A percentile compares a stretch with the other conserved stretches of the same genome.
Conservation (phyloP, 2,888 invertebrate species). For the Mylabris sibirica region DNA sequence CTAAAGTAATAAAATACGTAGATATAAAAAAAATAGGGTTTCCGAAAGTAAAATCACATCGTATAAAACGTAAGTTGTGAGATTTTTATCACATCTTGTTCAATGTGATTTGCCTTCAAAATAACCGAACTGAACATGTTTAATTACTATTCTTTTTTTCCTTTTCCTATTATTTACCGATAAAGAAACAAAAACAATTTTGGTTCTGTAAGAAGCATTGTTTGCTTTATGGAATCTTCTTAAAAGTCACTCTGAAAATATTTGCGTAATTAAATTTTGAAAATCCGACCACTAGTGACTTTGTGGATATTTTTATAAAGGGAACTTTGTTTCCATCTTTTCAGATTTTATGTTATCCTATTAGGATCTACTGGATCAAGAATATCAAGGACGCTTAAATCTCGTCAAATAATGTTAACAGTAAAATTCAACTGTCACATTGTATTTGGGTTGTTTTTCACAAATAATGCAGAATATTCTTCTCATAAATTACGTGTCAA, state of each 20-base stretch:
- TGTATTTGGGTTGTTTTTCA: constrained; percentile 21
- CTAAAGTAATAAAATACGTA: constrained; percentile 12
- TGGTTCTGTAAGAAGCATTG: constrained; percentile 17
- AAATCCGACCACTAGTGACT: neutral
- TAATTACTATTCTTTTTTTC: neutral
- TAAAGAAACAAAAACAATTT: constrained; percentile 8
- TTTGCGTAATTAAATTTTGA: constrained; percentile 6
- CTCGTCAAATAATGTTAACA: constrained; percentile 43
- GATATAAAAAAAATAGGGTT: neutral
- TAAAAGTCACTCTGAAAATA: neutral
- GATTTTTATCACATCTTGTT: neutral
- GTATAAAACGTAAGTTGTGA: neutral
- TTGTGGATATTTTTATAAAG: constrained; percentile 9
- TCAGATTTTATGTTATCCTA: constrained; percentile 51
- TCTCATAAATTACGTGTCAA: too few species aligned
- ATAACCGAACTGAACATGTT: neutral
- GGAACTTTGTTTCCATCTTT: constrained; percentile 27
- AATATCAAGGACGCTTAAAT: constrained; percentile 50
- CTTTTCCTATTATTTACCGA: too few species aligned
- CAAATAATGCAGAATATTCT: neutral
- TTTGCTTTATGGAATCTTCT: neutral
- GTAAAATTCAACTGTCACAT: constrained; percentile 19
- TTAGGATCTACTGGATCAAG: constrained; percentile 50
- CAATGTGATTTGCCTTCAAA: neutral
- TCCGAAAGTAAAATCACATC: neutral